phyloP scores from a whole-genome alignment of 2,113 vertebrate species.

The Cryptomyrus ogoouensis region DNA sequence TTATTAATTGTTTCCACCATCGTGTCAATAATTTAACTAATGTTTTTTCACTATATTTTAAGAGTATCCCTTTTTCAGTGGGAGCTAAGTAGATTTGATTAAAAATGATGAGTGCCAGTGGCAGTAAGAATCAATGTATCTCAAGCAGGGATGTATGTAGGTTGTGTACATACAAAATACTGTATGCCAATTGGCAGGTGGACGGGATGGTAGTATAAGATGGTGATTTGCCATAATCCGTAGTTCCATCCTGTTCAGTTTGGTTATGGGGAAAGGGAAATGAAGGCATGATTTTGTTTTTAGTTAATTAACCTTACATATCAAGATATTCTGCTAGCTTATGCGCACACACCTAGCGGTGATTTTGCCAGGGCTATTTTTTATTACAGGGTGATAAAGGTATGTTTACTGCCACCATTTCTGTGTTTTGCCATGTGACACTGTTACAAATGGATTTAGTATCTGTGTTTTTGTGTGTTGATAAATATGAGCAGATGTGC shows the following conservation, averaged over 20 bases:
- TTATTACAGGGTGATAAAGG: slow-evolving; percentile 23
- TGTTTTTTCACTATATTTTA: slow-evolving; percentile 24
- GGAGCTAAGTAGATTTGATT: slow-evolving; percentile 8
- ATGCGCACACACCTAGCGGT: background rate
- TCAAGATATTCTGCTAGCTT: background rate
- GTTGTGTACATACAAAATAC: background rate
- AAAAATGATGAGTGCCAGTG: background rate
- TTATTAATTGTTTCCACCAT: slow-evolving; percentile 55
- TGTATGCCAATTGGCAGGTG: background rate
- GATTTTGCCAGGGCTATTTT: background rate
- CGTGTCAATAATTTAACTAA: slow-evolving; percentile 48
- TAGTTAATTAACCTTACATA: background rate
- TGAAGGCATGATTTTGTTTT: background rate
- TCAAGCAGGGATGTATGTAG: background rate
- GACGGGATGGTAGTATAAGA: background rate
- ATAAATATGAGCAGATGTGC: slow-evolving; percentile 19
- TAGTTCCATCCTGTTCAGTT: background rate
- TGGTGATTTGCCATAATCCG: background rate
- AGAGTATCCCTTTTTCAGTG: slow-evolving; percentile 5
- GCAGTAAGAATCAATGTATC: background rate
- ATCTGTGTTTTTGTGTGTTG: slow-evolving; percentile 24
- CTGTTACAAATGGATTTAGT: background rate
- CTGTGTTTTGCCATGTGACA: background rate
- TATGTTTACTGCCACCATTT: slow-evolving; percentile 31
- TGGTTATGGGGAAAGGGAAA: background rate